Base-by-base conservation (phyloP, 2,888 invertebrate genomes). In the Callosobruchus maculatus region DNA sequence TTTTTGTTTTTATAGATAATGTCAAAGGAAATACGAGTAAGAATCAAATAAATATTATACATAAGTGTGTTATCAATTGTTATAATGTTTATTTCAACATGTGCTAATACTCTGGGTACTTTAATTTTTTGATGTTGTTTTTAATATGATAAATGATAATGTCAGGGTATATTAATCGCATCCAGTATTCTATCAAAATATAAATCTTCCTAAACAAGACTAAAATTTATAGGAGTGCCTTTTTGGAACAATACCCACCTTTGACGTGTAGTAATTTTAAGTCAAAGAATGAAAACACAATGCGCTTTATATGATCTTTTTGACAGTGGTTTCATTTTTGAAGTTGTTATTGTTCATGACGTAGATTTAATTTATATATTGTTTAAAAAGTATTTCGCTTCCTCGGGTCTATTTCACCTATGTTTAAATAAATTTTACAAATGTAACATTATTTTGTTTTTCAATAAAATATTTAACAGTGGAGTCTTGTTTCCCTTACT, bases 201-300 rank as follows among this genome's bases (percentile, higher is more conserved):
- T 49, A 13, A 49, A 49, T 49, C 49, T 49, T 49, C 76, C 74
- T 78, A 75, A 80, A 80, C 80, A 81, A 83, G 81, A 82, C 81
- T 84, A 83, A 82, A 81, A 78, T 81, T 18, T 82, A 85, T 85
- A 84, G 84, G 84, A 86, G 86, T 86, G 86, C 86, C 86, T 86
- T 86, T 84, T 80, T 78, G 83, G 82, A 82, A 85, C 81, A 81
- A 82, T 80, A 82, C 49, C 49, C 49, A 49, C 78, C 77, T 49
- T 49, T 49, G 49, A 49, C 49, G 49, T 49, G 49, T 49, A 49
- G 49, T 49, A 49, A 49, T 49, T 49, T 49, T 49, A 49, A 49
- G 49, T 49, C 49, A 18, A 49, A 49, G 13, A 49, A 49, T 49
- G 49, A 49, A 49, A 49, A 49, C 13, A 49, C 49, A 5, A 49